Conservation (phyloP, 1,140 invertebrate species). For the Drosophila nebulosa region DNA sequence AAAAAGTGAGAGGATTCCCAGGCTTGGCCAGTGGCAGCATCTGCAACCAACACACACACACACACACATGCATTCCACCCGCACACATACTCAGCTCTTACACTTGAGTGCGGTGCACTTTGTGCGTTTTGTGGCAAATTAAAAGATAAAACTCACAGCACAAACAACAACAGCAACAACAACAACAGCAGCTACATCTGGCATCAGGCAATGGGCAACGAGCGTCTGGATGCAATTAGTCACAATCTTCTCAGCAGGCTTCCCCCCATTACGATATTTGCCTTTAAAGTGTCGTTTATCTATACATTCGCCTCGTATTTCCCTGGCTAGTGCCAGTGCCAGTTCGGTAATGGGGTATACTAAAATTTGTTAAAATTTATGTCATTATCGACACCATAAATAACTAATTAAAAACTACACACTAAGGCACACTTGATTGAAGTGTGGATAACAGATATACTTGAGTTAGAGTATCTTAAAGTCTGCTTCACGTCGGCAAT, state of each 20-base stretch:
- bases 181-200: conserved; percentile 16
- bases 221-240: conserved; percentile 59
- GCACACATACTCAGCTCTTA: conserved; percentile 8
- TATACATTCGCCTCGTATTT: conserved; percentile 19
- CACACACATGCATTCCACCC: conserved; percentile 37
- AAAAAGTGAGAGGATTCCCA: conserved; percentile 78
- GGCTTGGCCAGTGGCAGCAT: conserved; percentile 47
- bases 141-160: conserved; percentile 66
- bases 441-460: neutral
- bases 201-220: conserved; percentile 9
- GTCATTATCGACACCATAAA: too few relatives aligned
- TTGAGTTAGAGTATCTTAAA: neutral
- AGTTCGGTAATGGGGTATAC: neutral
- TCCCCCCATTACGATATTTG: conserved; percentile 17
- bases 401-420: too few relatives aligned
- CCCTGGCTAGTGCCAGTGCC: neutral
- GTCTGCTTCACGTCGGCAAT: neutral
- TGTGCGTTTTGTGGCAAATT: conserved; percentile 74
- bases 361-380: neutral
- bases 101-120: conserved; percentile 33
- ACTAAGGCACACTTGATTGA: neutral
- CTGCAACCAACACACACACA: conserved; percentile 31
- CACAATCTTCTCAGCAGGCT: neutral
- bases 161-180: conserved; percentile 15
- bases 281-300: conserved; percentile 27